phyloP scores from a whole-genome alignment of 1,140 invertebrate species.

The Brachionus rubens region DNA sequence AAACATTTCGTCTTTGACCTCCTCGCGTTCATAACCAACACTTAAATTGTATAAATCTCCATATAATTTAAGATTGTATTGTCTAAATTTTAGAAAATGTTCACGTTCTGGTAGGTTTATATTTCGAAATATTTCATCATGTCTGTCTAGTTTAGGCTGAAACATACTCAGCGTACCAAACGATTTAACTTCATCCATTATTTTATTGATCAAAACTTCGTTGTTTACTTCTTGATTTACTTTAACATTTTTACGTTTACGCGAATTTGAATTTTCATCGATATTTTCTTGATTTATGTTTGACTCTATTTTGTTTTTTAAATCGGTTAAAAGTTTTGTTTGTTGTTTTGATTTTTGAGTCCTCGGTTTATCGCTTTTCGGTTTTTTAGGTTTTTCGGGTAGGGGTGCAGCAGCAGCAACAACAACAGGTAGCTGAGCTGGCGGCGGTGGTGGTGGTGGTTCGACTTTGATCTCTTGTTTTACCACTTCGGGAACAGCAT shows the following conservation, averaged over 20 bases:
- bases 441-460: neutral
- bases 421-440: too few relatives aligned
- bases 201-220: neutral
- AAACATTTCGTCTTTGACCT: neutral
- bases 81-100: constrained; percentile 15
- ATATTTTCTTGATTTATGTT: neutral
- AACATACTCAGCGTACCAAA: neutral
- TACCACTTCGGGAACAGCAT: neutral
- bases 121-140: constrained; percentile 1
- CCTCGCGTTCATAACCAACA: neutral
- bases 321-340: neutral
- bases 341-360: constrained; percentile 1
- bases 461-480: constrained; percentile 2
- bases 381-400: neutral
- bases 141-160: neutral
- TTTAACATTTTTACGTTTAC: constrained; percentile 2
- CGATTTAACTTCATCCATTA: neutral
- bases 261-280: neutral
- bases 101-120: neutral
- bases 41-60: neutral
- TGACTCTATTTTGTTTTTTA: constrained; percentile 20
- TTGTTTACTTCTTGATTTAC: neutral
- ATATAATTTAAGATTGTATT: neutral
- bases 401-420: too few relatives aligned
- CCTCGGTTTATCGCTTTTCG: neutral